Base-by-base conservation (phyloP, 2,797 vertebrate species). In the Pelodytes ibericus region DNA sequence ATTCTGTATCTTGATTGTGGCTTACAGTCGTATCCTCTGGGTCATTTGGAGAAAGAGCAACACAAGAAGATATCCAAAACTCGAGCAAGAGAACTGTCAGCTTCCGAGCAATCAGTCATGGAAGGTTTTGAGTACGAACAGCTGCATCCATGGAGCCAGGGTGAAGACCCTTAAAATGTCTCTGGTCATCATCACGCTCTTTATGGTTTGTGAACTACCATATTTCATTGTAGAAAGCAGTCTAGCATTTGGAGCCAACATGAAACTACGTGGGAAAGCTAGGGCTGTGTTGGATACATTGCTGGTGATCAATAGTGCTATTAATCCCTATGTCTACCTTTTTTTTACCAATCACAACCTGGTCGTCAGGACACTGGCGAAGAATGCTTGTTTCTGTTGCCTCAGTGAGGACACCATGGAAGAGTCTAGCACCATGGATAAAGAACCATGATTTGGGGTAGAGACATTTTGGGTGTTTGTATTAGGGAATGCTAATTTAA, bases 121-220 rank as follows among this genome's bases (percentile, higher is more conserved):
- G 30, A 69, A 68, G 9, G 57, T 82, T 5, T 44, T 67, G 1
- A 71, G 61, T 2, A 59, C 72, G 49, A 75, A 77, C 70, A 73
- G 62, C 44, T 75, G 56, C 26, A 80, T 85, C 20, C 85, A 83
- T 24, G 49, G 82, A 9, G 80, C 82, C 0, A 82, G 81, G 16
- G 31, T 80, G 10, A 83, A 81, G 66, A 81, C 83, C 0, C 71
- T 85, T 24, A 81, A 83, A 65, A 82, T 87, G 80, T 88, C 85
- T 11, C 60, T 91, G 59, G 80, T 70, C 26, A 85, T 90, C 57
- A 72, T 84, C 26, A 80, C 82, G 15, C 81, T 89, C 3, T 91
- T 89, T 79, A 84, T 82, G 24, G 81, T 88, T 9, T 90, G 87
- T 63, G 79, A 87, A 5, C 81, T 90, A 49, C 89, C 88, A 49